A percentile compares a stretch with the other conserved stretches of the same genome.
Conservation (phyloP, 2,113 vertebrate genomes). For the Mus pahari region DNA sequence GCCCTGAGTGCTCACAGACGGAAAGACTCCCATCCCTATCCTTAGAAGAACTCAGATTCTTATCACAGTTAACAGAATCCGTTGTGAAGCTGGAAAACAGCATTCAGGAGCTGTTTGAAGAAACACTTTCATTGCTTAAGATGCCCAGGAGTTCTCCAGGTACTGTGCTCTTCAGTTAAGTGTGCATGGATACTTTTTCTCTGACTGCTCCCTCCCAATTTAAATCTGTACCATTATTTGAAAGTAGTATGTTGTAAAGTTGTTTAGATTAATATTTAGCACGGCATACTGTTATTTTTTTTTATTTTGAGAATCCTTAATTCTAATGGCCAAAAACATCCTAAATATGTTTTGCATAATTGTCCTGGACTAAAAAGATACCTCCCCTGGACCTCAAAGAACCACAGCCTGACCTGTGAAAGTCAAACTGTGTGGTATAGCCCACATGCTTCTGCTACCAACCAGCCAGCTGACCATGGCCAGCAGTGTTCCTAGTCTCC, state of each 20-base stretch:
- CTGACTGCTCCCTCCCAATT: not conserved
- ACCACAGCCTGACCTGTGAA: not conserved
- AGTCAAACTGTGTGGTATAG: not conserved
- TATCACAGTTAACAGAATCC: conserved; percentile 90
- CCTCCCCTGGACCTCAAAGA: not conserved
- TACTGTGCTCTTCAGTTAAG: conserved; percentile 80
- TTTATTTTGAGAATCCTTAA: not conserved
- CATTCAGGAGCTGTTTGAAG: conserved; percentile 88
- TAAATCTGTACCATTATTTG: conserved; percentile 11
- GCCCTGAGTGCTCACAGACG: conserved; percentile 86
- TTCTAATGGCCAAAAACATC: conserved; percentile 35
- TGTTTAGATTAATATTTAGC: conserved; percentile 40
- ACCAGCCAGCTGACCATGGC: not conserved
- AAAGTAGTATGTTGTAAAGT: conserved; percentile 17
- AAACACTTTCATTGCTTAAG: conserved; percentile 88
- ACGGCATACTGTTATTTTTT: conserved; percentile 21
- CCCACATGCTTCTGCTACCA: not conserved
- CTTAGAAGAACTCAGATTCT: conserved; percentile 91
- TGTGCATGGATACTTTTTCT: conserved; percentile 13
- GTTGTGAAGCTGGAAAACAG: conserved; percentile 92
- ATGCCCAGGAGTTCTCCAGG: conserved; percentile 88
- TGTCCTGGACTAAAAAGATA: conserved; percentile 32
- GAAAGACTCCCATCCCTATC: conserved; percentile 90
- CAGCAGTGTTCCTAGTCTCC: not conserved
- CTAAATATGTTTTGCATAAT: conserved; percentile 24